Evolutionary conservation across 2,888 invertebrate species (phyloP), one percentile per base, ranked within the genome.

Genomic region (Sinhomidia bicolor): DNA sequence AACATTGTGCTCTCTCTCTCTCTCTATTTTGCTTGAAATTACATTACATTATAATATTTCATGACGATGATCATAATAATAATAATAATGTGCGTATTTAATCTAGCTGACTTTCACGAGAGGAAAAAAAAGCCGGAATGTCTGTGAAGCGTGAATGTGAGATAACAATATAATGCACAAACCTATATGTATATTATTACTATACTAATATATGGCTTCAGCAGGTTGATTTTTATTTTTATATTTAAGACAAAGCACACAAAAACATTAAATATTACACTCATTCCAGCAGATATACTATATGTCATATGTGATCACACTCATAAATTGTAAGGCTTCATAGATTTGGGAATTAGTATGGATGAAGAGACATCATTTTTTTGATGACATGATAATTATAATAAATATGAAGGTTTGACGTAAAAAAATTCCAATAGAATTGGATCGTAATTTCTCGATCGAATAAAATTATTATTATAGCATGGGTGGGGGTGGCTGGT

Each of bases 151-250:
- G 85, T 86, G 71, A 79, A 80, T 76, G 32, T 80, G 54, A 80
- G 65, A 7, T 60, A 87, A 51, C 29, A 60, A 17, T 76, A 68
- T 87, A 80, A 87, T 74, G 23, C 14, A 9, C 81, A 32, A 74
- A n/a, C n/a, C n/a, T n/a, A n/a, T n/a, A n/a, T n/a, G n/a, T n/a
- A n/a, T n/a, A n/a, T n/a, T n/a, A n/a, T n/a, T n/a, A n/a, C n/a
- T n/a, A n/a, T n/a, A n/a, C n/a, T n/a, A n/a, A n/a, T n/a, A n/a
- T 81, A 81, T 60, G 87, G 87, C 87, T 87, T 87, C 87, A 81
- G 71, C 36, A 17, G 17, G 68, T 60, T 60, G 54, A 26, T 60
- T 47, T 80, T 23, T 85, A n/a, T n/a, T n/a, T n/a, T 80, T 68
- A 80, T 85, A 80, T 80, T 68, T 36, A n/a, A n/a, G 29, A 20